Base-by-base conservation (phyloP, 2,113 vertebrate species). In the Chascanopsetta lugubris region DNA sequence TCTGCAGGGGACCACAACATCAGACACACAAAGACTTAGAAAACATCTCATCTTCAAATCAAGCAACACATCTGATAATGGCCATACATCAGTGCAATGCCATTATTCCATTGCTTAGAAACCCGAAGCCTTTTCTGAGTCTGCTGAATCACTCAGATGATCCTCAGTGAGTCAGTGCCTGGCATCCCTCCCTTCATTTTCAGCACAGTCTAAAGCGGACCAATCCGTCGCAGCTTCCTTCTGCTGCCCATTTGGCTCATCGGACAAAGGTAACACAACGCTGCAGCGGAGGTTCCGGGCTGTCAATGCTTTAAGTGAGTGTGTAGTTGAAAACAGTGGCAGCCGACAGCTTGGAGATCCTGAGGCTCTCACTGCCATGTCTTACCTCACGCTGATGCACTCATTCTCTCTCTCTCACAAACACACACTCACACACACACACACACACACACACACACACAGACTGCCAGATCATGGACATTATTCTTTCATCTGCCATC, bases 31-130 rank as follows among this genome's bases (percentile, higher is more conserved):
- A 38, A 76, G 4, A 20, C 13, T 47, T 78, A 74, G 87, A 87
- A 88, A 43, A 87, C 75, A 66, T 84, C 90, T 5, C 12, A 17
- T 13, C 85, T 75, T 8, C 30, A 18, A 30, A 32, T 13, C 6
- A 8, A 5, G 1, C 17, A 3, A 30, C 51, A 43, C 17, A 48
- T n/a, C n/a, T n/a, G n/a, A 21, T 17, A 24, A 10, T 57, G 48
- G 36, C 18, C 27, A 15, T 0, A 11, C 5, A 55, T 47, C 4
- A 20, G 15, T 21, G 40, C 20, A 9, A 47, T 21, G 11, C n/a
- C 4, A 17, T 24, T 49, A 22, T 43, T n/a, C 27, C 7, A 42
- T 17, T 21, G 46, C 32, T 38, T 15, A 30, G 32, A 27, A 75
- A 50, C 26, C 4, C 32, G 34, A 45, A 22, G 10, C 38, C 51